Base-by-base conservation (phyloP, 2,113 vertebrate species). In the Apaloderma vittatum region DNA sequence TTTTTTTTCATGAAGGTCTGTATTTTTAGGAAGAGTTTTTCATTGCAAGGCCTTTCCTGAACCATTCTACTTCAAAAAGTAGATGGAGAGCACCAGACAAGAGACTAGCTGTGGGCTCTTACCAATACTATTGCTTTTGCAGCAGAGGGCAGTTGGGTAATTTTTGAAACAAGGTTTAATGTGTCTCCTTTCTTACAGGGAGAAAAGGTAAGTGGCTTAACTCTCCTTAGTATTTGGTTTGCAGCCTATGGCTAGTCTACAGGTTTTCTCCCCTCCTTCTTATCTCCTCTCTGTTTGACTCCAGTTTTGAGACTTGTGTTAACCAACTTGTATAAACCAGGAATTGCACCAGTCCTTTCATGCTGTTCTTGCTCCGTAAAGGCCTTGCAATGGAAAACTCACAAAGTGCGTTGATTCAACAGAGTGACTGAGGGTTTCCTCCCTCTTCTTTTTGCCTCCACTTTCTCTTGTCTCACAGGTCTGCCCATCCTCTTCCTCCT, bases 321-420 rank as follows among this genome's bases (percentile, higher is more conserved):
- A 19, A 48, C 58, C 82, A 65, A 84, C 24, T 1, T 1, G 1
- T 32, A 36, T 24, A 85, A 89, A 55, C 1, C 18, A 36, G 73
- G 76, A 71, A 32, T 36, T 8, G 21, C 73, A 45, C 52, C 49
- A 29, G 20, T 36, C 40, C 34, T 96, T 46, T 36, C 26, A 4
- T 63, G 29, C 34, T 46, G 45, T 78, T 93, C 74, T 62, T 91
- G 78, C 58, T 92, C 91, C 88, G 65, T 76, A 89, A 98, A 98
- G 98, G 98, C 98, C 99, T 99, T 99, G 98, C 98, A 99, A 97
- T 98, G 98, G 98, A 98, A 99, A 98, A 98, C 98, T 97, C 98
- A 58, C 97, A 95, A 86, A 77, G 78, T 98, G 77, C 68, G 80
- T 98, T 98, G 97, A 97, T 96, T 80, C 93, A 98, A 91, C 98